These are phyloP conservation scores for Callospermophilus lateralis DNA, from an alignment of 2,113 vertebrate species.

Conservation along the genomic window DNA sequence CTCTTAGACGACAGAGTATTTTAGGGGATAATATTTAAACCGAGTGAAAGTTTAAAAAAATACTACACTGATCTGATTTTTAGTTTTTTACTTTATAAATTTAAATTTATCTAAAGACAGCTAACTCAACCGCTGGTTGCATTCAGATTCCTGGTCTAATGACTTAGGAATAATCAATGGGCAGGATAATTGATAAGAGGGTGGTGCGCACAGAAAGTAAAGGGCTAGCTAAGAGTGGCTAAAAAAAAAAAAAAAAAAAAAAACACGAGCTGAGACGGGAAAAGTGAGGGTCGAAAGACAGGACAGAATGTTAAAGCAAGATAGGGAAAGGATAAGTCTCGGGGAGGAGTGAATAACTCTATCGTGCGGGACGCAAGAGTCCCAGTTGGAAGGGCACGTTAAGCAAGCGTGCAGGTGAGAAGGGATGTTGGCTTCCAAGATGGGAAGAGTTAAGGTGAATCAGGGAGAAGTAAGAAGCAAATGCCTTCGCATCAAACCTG, in stretches of 20 bases:
- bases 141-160: rapidly evolving
- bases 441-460: neutral
- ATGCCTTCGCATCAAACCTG: neutral
- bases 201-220: neutral
- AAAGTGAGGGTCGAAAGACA: neutral
- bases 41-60: neutral
- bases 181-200: neutral
- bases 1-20: neutral
- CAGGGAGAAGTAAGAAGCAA: neutral
- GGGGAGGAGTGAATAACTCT: neutral
- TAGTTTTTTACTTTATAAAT: neutral
- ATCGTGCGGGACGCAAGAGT: neutral
- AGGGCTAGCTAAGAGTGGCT: neutral
- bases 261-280: neutral
- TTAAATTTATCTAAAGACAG: neutral
- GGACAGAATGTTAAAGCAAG: neutral
- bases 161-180: neutral
- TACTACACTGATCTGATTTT: neutral
- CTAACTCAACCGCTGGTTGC: neutral
- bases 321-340: neutral
- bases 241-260: no score
- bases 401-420: constrained; percentile 49
- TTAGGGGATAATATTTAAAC: neutral
- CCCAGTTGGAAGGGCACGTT: neutral
- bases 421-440: neutral